Conservation (phyloP, 2,797 vertebrate species). For the Petrocephalus schoutedeni region DNA sequence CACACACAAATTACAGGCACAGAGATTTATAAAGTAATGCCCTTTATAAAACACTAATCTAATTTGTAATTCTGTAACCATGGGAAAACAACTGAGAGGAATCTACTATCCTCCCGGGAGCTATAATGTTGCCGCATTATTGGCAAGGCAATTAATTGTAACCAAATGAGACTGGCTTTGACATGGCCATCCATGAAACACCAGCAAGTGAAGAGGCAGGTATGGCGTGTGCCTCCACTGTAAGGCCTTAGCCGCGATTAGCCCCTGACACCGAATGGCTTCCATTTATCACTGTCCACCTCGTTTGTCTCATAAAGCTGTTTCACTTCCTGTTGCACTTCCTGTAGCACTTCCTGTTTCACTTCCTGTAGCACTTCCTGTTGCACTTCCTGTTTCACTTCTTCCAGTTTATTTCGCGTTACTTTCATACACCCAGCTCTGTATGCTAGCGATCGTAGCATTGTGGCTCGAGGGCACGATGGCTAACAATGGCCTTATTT, state of each 20-base stretch:
- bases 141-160: slow-evolving; percentile 18
- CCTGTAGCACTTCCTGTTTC: neutral
- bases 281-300: slow-evolving; percentile 23
- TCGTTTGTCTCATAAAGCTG: slow-evolving; percentile 23
- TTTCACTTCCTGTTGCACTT: slow-evolving; percentile 19
- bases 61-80: neutral
- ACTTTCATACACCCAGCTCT: slow-evolving; percentile 19
- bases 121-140: neutral
- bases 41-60: neutral
- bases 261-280: neutral
- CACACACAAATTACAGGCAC: neutral
- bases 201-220: neutral
- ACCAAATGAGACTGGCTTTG: slow-evolving; percentile 2
- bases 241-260: neutral
- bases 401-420: neutral
- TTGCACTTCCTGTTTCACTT: slow-evolving; percentile 16
- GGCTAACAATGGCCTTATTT: slow-evolving; percentile 47
- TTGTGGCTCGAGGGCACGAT: slow-evolving; percentile 45
- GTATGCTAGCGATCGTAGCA: slow-evolving; percentile 27
- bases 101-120: neutral
- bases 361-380: neutral
- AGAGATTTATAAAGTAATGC: neutral
- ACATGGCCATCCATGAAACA: neutral
- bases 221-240: neutral
- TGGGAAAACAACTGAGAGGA: neutral